phyloP scores from a whole-genome alignment of 2,797 vertebrate species.

The Chrosomus eos region DNA sequence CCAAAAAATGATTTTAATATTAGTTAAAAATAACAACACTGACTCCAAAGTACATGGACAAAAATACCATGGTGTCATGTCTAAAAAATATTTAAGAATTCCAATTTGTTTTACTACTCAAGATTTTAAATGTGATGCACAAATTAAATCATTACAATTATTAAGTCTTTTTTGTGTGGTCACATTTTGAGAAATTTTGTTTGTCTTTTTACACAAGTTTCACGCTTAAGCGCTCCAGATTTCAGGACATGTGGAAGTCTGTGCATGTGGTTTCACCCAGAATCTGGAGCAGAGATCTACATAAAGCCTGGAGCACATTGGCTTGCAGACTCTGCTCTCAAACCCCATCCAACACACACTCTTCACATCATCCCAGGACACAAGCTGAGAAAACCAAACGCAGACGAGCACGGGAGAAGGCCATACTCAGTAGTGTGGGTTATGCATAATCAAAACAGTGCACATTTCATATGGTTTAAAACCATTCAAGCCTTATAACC shows the following conservation, averaged over 20 bases:
- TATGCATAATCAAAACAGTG: not conserved
- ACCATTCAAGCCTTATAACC: not conserved
- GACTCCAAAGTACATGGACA: not conserved
- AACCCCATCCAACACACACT: slow-evolving; percentile 41
- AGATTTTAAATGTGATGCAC: not conserved
- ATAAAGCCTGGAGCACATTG: slow-evolving; percentile 43
- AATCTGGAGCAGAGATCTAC: slow-evolving; percentile 46
- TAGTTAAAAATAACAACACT: not conserved
- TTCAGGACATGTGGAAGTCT: slow-evolving; percentile 73
- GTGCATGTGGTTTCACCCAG: slow-evolving; percentile 43
- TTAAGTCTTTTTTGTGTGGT: not conserved
- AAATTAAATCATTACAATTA: not conserved
- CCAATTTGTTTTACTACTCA: no score
- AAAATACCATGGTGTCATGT: not conserved
- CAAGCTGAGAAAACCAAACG: slow-evolving; percentile 73
- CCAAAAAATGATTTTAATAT: not conserved
- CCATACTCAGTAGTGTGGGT: slow-evolving; percentile 71
- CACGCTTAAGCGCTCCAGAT: not conserved
- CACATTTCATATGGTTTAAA: not conserved
- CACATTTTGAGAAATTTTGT: not conserved
- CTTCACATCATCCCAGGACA: slow-evolving; percentile 51
- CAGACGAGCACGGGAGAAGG: slow-evolving; percentile 66
- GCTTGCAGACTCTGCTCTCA: slow-evolving; percentile 57
- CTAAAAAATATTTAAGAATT: not conserved
- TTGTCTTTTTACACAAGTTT: not conserved